phyloP scores from a whole-genome alignment of 2,113 vertebrate genomes.

The Rhynchomys soricoides region DNA sequence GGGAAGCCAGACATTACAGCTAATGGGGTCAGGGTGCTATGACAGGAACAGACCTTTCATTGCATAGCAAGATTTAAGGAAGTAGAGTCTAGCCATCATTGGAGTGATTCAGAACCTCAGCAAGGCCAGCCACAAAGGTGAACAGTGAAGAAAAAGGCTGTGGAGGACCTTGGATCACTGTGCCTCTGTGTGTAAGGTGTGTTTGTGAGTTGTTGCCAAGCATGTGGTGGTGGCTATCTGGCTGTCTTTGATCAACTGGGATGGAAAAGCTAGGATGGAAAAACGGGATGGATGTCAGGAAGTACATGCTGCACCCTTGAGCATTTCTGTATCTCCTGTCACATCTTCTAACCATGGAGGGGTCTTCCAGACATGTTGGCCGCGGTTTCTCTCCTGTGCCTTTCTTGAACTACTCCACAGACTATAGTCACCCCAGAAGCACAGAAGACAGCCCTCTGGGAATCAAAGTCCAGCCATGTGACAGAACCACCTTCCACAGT shows the following conservation, averaged over 20 bases:
- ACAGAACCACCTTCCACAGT: background rate
- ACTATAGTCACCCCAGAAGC: background rate
- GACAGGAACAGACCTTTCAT: background rate
- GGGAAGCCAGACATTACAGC: background rate
- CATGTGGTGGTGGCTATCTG: background rate
- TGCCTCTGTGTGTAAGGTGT: too few relatives aligned
- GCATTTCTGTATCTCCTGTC: background rate
- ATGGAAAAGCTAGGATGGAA: background rate
- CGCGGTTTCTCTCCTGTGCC: background rate
- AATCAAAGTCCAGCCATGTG: accelerated
- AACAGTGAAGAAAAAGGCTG: background rate
- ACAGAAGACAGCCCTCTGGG: background rate
- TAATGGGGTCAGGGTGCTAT: background rate
- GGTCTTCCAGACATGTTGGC: background rate
- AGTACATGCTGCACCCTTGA: background rate
- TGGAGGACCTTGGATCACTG: background rate
- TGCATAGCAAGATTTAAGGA: background rate
- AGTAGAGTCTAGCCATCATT: accelerated
- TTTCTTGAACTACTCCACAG: background rate
- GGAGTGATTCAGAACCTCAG: background rate
- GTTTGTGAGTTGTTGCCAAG: background rate
- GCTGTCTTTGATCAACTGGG: background rate
- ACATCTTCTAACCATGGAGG: background rate
- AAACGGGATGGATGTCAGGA: background rate
- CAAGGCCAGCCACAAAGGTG: accelerated